phyloP scores from a whole-genome alignment of 2,113 vertebrate genomes.

The Brachypodius melanocephalos region DNA sequence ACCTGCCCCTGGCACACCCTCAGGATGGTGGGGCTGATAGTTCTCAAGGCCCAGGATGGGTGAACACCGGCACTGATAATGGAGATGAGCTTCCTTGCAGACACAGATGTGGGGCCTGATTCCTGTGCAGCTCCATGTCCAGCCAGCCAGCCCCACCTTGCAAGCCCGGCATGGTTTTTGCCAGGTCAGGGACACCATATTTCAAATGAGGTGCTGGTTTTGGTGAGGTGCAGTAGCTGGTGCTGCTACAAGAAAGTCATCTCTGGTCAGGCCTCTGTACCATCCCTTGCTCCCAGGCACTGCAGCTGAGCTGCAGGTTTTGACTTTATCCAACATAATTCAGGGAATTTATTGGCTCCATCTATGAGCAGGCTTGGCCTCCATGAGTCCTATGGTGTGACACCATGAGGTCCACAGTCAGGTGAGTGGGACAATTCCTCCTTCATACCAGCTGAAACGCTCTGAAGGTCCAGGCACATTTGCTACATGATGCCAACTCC shows the following conservation, averaged over 20 bases:
- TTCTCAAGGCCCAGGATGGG: not conserved
- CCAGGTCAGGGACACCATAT: not conserved
- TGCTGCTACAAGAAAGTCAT: not conserved
- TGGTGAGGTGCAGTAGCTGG: not conserved
- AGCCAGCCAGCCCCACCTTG: not conserved
- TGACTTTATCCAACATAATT: not conserved
- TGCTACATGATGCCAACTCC: not conserved
- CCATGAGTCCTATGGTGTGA: rapidly evolving
- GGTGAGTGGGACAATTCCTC: not conserved
- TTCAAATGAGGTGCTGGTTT: not conserved
- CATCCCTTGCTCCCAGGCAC: not conserved
- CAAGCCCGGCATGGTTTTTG: not conserved
- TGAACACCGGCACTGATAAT: not conserved
- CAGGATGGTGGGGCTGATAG: not conserved
- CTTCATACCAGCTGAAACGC: not conserved
- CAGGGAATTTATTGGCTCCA: not conserved
- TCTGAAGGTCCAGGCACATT: not conserved
- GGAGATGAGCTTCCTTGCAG: not conserved
- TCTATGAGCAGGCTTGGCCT: not conserved
- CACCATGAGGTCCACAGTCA: not conserved
- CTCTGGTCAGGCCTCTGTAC: not conserved
- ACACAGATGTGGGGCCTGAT: not conserved
- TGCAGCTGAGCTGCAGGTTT: rapidly evolving
- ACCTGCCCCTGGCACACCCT: not conserved
- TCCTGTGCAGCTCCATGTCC: not conserved